Conservation (phyloP, 2,797 vertebrate genomes). For the Dromococcyx pavoninus region DNA sequence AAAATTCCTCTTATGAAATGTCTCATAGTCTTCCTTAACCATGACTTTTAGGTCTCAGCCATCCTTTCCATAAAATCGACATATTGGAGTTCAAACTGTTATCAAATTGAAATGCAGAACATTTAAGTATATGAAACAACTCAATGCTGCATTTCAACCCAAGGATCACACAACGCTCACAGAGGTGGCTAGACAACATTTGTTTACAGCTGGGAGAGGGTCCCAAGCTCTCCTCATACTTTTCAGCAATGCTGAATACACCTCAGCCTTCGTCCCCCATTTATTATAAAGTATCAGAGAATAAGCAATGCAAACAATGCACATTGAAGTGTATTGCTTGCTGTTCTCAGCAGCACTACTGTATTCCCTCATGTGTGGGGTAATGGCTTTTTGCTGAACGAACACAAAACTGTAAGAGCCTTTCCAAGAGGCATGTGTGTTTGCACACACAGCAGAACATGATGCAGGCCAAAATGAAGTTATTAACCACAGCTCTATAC, state of each 20-base stretch:
- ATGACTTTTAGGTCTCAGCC: not conserved
- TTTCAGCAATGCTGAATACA: not conserved
- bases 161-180: not conserved
- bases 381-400: conserved; percentile 25
- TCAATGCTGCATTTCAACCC: not conserved
- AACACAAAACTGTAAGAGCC: not conserved
- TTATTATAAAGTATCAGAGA: not conserved
- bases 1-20: not conserved
- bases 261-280: too few species aligned
- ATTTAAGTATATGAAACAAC: not conserved
- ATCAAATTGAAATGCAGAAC: not conserved
- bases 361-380: not conserved
- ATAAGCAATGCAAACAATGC: not conserved
- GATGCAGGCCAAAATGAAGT: not conserved
- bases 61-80: not conserved
- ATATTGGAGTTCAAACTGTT: not conserved
- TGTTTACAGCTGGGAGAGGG: not conserved
- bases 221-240: not conserved
- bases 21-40: not conserved
- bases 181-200: not conserved
- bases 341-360: not conserved
- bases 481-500: not conserved
- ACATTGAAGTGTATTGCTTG: not conserved
- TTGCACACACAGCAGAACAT: not conserved
- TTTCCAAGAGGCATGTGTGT: not conserved